phyloP scores from a whole-genome alignment of 2,797 vertebrate species.

The Xiphophorus birchmanni region DNA sequence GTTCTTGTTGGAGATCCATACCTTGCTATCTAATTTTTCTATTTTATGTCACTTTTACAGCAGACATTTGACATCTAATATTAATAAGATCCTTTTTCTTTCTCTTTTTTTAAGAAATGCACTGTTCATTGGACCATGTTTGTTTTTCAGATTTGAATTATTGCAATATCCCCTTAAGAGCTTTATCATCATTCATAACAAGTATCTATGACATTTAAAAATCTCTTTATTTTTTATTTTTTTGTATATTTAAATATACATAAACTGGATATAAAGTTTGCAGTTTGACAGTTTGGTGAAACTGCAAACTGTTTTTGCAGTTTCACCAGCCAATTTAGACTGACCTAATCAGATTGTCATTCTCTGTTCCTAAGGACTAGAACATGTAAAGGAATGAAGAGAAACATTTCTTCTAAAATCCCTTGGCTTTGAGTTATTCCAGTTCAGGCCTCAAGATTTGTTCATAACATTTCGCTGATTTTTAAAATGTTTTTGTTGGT shows the following conservation, averaged over 20 bases:
- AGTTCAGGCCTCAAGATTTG: not conserved
- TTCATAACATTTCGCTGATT: not conserved
- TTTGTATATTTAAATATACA: no score
- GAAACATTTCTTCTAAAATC: not conserved
- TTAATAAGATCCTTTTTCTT: constrained; percentile 30
- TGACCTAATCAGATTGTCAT: not conserved
- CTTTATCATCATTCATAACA: not conserved
- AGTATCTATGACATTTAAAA: not conserved
- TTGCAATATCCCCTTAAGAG: not conserved
- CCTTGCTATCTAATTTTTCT: constrained; percentile 36
- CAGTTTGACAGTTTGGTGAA: no score
- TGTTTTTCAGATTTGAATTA: not conserved
- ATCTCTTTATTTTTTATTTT: not conserved
- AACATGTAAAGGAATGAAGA: not conserved
- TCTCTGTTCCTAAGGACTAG: not conserved
- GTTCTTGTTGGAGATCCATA: constrained; percentile 16
- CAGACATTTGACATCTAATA: constrained; percentile 15
- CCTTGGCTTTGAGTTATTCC: not conserved
- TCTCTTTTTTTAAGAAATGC: not conserved
- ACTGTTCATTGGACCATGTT: not conserved
- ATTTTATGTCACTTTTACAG: constrained; percentile 19
- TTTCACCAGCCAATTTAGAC: not conserved
- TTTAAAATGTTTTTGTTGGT: not conserved
- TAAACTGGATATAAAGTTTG: no score
- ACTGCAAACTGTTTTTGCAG: not conserved